Base-by-base conservation (phyloP, 2,113 vertebrate genomes). In the Loxodonta africana region DNA sequence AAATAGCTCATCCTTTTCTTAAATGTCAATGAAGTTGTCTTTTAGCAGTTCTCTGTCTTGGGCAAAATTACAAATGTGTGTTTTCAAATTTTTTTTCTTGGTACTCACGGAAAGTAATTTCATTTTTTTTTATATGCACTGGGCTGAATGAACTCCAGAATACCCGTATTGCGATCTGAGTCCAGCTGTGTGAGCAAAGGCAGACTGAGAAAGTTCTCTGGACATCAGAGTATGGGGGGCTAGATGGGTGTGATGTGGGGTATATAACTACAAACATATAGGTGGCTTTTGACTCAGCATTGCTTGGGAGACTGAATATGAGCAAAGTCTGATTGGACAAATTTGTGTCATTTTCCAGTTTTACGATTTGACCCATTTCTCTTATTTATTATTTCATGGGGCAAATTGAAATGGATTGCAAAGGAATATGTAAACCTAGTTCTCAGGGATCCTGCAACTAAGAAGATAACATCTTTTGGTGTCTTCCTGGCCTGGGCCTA, bases 21-120 rank as follows among this genome's bases (percentile, higher is more conserved):
- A 33, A 65, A n/a, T 80, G 89, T 73, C 74, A 89, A 11, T 82
- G 85, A 91, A 67, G 21, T 69, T 87, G 44, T 48, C 87, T 74
- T 83, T 90, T 69, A 80, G 48, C 8, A 80, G 86, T 84, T 92
- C 41, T 67, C 67, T 81, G 74, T 92, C 63, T 86, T 73, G 41
- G 65, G 51, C 37, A 83, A 96, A 88, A 71, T 60, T 6, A 15
- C 37, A 84, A 71, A 73, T 60, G 25, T 76, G 57, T 88, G 8
- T 26, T 94, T 78, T 48, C 23, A 65, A 53, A 60, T 60, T 17
- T 63, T n/a, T 46, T 83, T 78, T 60, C 76, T 81, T 74, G 0
- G 23, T 67, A 28, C 5, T 69, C 48, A 25, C 4, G 10, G 8
- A 86, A 90, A 3, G 30, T 48, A 60, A 46, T 73, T 41, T 63